Evolutionary conservation across 2,113 vertebrate species (phyloP).

Genomic region (Indri indri): DNA sequence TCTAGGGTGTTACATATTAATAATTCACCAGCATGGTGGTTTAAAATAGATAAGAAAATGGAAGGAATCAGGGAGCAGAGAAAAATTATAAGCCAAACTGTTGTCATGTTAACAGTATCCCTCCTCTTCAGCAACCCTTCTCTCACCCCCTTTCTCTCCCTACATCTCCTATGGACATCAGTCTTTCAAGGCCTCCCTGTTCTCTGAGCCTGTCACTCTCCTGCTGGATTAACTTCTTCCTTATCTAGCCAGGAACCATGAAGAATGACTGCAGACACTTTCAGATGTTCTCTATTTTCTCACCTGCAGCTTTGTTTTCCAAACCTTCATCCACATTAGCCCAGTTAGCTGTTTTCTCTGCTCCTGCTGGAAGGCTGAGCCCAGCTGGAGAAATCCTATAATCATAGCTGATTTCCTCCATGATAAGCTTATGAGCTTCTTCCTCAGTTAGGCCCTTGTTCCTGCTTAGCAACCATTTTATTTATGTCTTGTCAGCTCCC

Average conservation of each 20-base stretch:
- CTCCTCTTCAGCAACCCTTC: not conserved
- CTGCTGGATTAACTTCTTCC: not conserved
- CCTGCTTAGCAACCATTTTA: slow-evolving; percentile 32
- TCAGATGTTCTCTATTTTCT: not conserved
- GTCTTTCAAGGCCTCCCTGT: not conserved
- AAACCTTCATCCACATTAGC: not conserved
- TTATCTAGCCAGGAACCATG: not conserved
- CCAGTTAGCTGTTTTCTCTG: not conserved
- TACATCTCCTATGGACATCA: not conserved
- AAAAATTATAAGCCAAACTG: not conserved
- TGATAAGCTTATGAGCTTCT: not conserved
- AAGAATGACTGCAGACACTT: not conserved
- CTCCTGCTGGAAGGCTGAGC: slow-evolving; percentile 6
- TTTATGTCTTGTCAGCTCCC: not conserved
- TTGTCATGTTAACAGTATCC: not conserved
- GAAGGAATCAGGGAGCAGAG: not conserved
- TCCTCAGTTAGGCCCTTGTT: slow-evolving; percentile 49
- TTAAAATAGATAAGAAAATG: not conserved
- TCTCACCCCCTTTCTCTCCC: not conserved
- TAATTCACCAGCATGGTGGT: not conserved
- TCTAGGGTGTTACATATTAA: not conserved
- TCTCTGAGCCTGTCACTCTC: not conserved
- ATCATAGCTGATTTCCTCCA: not conserved
- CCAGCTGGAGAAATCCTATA: slow-evolving; percentile 34
- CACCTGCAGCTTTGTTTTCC: not conserved